These are phyloP conservation scores for Acleris literana DNA, from an alignment of 2,888 invertebrate species.

Conservation along the genomic window DNA sequence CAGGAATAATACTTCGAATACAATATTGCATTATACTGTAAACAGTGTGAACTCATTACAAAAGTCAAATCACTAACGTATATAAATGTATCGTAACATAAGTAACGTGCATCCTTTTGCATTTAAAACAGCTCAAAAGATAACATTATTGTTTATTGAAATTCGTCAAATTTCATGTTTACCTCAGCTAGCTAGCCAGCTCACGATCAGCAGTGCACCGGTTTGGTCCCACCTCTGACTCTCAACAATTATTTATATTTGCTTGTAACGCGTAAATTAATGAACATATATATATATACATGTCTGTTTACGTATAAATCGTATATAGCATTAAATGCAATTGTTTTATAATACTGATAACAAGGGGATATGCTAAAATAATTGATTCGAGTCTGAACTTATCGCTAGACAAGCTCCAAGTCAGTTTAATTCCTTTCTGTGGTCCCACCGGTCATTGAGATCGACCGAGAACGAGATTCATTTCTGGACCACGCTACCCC, in stretches of 20 bases:
- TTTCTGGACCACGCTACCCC: slow-evolving; percentile 18
- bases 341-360: slow-evolving; percentile 59
- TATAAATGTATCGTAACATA: slow-evolving; percentile 44
- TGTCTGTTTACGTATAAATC: slow-evolving; percentile 69
- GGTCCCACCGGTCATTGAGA: slow-evolving; percentile 46
- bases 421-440: slow-evolving; percentile 43
- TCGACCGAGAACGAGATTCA: slow-evolving; percentile 10
- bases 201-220: slow-evolving; percentile 69
- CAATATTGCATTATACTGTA: slow-evolving; percentile 27
- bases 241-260: slow-evolving; percentile 21
- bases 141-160: slow-evolving; percentile 45
- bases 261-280: slow-evolving; percentile 23
- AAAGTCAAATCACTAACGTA: slow-evolving; percentile 31
- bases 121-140: slow-evolving; percentile 34
- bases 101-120: slow-evolving; percentile 50
- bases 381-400: slow-evolving; percentile 55
- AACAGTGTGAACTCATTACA: slow-evolving; percentile 27
- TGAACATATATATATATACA: slow-evolving; percentile 49
- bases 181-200: slow-evolving; percentile 50
- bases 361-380: slow-evolving; percentile 74
- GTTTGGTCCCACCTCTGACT: slow-evolving; percentile 71
- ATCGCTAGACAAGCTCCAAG: slow-evolving; percentile 23
- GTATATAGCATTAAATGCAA: slow-evolving; percentile 74
- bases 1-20: slow-evolving; percentile 27
- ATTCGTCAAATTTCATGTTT: slow-evolving; percentile 50